A percentile compares a stretch with the other conserved stretches of the same genome.
These are phyloP conservation scores for Dicycla oo DNA, from an alignment of 2,888 invertebrate genomes.

Conservation along the genomic window DNA sequence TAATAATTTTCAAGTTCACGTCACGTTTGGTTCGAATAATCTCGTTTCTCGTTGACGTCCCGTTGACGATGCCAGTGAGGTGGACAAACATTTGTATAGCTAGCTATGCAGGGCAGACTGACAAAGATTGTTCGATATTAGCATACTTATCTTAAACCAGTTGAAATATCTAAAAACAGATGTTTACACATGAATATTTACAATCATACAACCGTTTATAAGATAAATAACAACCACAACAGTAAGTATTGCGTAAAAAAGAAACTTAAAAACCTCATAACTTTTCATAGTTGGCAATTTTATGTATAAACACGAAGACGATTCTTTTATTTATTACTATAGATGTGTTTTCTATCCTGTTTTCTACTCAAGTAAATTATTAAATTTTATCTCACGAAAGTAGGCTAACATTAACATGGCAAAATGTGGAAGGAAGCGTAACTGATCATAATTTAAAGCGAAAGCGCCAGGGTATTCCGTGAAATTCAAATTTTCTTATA, in stretches of 20 bases:
- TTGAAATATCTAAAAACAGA: conserved; percentile 33
- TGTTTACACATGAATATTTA: conserved; percentile 39
- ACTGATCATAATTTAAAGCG: too few species aligned
- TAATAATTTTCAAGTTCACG: too few species aligned
- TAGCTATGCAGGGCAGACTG: conserved; percentile 16
- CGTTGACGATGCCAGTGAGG: too few species aligned
- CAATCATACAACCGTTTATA: conserved; percentile 13
- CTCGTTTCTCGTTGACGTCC: too few species aligned
- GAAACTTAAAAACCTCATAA: conserved; percentile 29
- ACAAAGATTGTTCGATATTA: conserved; percentile 26
- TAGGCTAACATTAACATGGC: conserved; percentile 46
- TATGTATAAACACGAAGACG: conserved; percentile 29
- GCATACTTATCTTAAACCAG: conserved; percentile 38
- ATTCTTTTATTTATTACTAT: conserved; percentile 41
- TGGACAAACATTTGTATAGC: too few species aligned
- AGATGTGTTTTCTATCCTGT: conserved; percentile 14
- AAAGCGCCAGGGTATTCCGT: too few species aligned
- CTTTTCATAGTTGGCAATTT: conserved; percentile 42
- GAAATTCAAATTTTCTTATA: too few species aligned
- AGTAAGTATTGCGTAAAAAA: conserved; percentile 31
- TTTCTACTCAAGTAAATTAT: conserved; percentile 46
- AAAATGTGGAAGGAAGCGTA: conserved; percentile 38
- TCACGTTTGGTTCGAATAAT: too few species aligned
- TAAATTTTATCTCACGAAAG: conserved; percentile 25
- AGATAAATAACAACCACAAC: conserved; percentile 43